These are phyloP conservation scores for Hexactinellida sp. DNA, from an alignment of 37 sponge, comb jelly and placozoan species.

Conservation along the genomic window DNA sequence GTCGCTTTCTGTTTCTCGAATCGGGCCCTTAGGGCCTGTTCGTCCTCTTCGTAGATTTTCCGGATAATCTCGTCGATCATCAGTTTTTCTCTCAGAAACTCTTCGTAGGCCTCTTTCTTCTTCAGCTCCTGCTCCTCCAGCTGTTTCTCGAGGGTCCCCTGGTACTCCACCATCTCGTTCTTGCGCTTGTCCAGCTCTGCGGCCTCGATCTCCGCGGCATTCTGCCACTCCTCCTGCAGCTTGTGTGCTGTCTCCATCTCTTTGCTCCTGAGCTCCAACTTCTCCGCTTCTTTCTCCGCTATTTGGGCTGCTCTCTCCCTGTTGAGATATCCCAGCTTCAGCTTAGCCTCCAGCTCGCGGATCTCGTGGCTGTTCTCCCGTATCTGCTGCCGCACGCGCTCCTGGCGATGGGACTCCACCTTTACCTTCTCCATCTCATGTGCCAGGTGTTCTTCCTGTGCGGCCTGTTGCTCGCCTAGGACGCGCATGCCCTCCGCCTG, in stretches of 20 bases:
- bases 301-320: conserved; percentile 93
- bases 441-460: conserved; percentile 73
- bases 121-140: conserved; percentile 82
- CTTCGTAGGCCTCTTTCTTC: conserved; percentile 73
- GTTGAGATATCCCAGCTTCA: conserved; percentile 90
- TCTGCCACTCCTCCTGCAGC: conserved; percentile 48
- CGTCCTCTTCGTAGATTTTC: conserved; percentile 94
- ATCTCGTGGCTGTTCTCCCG: conserved; percentile 74
- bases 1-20: conserved; percentile 82
- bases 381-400: conserved; percentile 74
- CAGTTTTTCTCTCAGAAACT: conserved; percentile 94
- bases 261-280: conserved; percentile 42
- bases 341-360: conserved; percentile 80
- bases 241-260: conserved; percentile 48
- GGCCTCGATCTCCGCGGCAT: conserved; percentile 32
- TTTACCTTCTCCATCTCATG: conserved; percentile 73
- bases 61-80: conserved; percentile 99
- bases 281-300: conserved; percentile 63
- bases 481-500: conserved; percentile 33
- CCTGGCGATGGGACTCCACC: conserved; percentile 51
- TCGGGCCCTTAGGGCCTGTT: conserved; percentile 48
- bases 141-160: conserved; percentile 73
- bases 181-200: conserved; percentile 39
- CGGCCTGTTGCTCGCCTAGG: conserved; percentile 50
- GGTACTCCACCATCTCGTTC: conserved; percentile 58